Base-by-base conservation (phyloP, 2,797 vertebrate species). In the Nothura maculosa region DNA sequence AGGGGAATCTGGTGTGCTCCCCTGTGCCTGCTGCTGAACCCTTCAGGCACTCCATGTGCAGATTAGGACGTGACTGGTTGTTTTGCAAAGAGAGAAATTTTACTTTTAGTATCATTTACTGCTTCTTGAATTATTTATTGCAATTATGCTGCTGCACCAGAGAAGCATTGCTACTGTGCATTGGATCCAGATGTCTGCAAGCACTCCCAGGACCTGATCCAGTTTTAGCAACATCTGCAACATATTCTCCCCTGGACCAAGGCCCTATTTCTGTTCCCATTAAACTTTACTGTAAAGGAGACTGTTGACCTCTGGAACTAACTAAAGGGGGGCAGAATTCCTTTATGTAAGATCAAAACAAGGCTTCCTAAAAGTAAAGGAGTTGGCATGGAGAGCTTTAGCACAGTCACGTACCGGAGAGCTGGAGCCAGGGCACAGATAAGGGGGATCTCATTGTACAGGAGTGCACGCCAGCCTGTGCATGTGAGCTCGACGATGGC, bases 51-150 rank as follows among this genome's bases (percentile, higher is more conserved):
- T 47, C 42, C 45, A 15, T 5, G 66, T 43, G 76, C 64, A 54
- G 64, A 12, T 16, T 1, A 55, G n/a, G 30, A 38, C 15, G 1
- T 1, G 0, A 34, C 64, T 36, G 9, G 57, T 76, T 81, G 61
- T 10, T 78, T 14, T 1, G 1, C 58, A 55, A 7, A 81, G 89
- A 66, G 45, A 40, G 38, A 89, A 69, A 74, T 19, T 47, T 94
- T 86, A 24, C 69, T 83, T 81, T 60, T 60, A 94, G 55, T 68
- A 85, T 85, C 70, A 38, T 81, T 87, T 85, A 14, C 60, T 69
- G 21, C 28, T 83, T 60, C 81, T 93, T 95, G 73, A 90, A 92
- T 95, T 93, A 94, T 95, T 96, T 93, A 83, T 83, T 69, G 62
- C 66, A 81, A 28, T 87, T 83, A 58, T 27, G 84, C 90, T 75